Conservation (phyloP, 1,140 invertebrate genomes). For the Aphis gossypii region DNA sequence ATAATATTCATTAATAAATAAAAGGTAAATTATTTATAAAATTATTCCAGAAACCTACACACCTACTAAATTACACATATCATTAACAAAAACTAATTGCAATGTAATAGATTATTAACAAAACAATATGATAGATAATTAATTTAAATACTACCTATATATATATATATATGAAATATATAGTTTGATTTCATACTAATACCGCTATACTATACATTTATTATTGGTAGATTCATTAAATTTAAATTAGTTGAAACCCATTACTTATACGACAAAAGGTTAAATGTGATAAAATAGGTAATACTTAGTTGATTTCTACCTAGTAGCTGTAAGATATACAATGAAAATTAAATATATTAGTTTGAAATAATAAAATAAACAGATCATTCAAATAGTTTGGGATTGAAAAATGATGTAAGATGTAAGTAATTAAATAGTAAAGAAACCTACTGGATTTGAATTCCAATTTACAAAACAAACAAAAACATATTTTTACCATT, state of each 20-base stretch:
- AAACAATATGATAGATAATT: not conserved
- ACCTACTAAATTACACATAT: not conserved
- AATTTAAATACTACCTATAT: not conserved
- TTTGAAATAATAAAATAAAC: not conserved
- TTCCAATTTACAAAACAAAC: not conserved
- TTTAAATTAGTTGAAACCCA: not conserved
- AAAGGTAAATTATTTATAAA: not conserved
- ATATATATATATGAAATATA: not conserved
- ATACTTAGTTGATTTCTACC: not conserved
- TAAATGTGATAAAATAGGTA: slow-evolving; percentile 2
- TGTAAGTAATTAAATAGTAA: not conserved
- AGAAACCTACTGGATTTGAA: not conserved
- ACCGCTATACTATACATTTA: not conserved
- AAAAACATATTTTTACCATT: not conserved
- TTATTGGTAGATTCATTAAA: not conserved
- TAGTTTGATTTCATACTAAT: not conserved
- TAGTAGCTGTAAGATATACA: not conserved
- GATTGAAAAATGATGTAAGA: not conserved
- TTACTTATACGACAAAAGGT: not conserved
- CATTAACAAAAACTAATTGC: not conserved
- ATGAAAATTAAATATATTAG: not conserved
- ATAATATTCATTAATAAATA: not conserved
- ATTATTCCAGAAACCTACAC: not conserved
- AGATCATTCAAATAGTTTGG: not conserved
- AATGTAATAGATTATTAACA: not conserved